Evolutionary conservation across 2,113 vertebrate genomes (phyloP), one percentile per base, ranked within the genome.

Genomic region (Brachyistius frenatus): DNA sequence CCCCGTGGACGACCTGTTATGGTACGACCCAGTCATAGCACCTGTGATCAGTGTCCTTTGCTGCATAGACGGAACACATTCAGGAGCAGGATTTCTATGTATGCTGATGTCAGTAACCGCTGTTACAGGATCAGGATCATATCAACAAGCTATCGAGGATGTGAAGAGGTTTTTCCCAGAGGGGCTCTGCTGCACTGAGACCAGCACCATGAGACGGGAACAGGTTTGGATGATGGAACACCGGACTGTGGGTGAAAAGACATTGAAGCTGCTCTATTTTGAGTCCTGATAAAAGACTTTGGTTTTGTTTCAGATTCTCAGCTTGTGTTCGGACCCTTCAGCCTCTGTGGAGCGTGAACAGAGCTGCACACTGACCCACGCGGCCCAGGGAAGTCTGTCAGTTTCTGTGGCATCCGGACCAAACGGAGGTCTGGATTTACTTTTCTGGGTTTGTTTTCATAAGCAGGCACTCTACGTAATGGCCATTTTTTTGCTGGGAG

Each of bases 81-180:
- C 3, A 14, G 35, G 16, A 55, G 32, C 39, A 61, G 11, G 5
- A 36, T 54, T 60, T 16, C 8, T 1, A 1, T 41, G 33, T 76
- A 74, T 79, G 46, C 15, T 46, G 35, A 72, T 11, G 30, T 69
- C 15, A 33, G 23, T 23, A 23, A 62, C 16, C 3, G 3, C 32
- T 49, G 66, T 83, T 54, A 62, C 68, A 95, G 94, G 90, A 83
- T 95, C 94, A 23, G 23, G 31, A 49, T 94, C 93, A 62, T 93
- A 94, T 72, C 57, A 80, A 15, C 62, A 69, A 72, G 93, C 94
- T 60, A 76, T 93, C 23, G 53, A 32, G 81, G 94, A 95, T 73
- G 73, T 92, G 70, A 93, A 90, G 76, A 64, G 82, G 75, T 79
- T 95, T 84, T 96, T 95, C 80, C 92, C 94, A 63, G 92, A 94